Evolutionary conservation across 2,113 vertebrate species (phyloP).

Genomic region (Sphyrna mokarran): DNA sequence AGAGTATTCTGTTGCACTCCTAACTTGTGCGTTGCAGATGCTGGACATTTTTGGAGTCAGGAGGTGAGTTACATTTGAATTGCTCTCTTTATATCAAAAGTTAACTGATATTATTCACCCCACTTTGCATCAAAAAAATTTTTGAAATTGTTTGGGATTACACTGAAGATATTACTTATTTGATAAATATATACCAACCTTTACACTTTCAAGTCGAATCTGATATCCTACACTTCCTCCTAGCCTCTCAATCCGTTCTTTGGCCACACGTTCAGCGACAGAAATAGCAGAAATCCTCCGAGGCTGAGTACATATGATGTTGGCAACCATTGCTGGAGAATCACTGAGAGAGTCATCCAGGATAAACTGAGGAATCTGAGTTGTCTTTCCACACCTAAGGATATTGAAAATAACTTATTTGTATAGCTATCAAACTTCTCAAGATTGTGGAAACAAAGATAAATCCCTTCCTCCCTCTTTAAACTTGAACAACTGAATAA

Average conservation of each 20-base stretch:
- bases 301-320: slow-evolving; percentile 93
- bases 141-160: neutral
- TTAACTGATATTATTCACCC: neutral
- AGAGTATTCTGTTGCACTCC: no score
- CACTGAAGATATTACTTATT: neutral
- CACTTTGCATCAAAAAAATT: neutral
- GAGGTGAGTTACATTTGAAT: neutral
- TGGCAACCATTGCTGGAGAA: slow-evolving; percentile 62
- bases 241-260: slow-evolving; percentile 78
- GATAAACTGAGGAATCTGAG: slow-evolving; percentile 96
- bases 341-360: slow-evolving; percentile 75
- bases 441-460: neutral
- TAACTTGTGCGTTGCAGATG: no score
- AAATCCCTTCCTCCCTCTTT: neutral
- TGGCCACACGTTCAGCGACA: slow-evolving; percentile 85
- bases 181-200: slow-evolving; percentile 54
- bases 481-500: neutral
- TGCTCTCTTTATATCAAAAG: neutral
- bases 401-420: slow-evolving; percentile 38
- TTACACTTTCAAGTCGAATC: slow-evolving; percentile 86
- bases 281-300: slow-evolving; percentile 92
- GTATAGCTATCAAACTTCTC: neutral
- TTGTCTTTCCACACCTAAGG: slow-evolving; percentile 92
- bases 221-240: slow-evolving; percentile 90
- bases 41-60: no score